These are phyloP conservation scores for Girardia tigrina DNA, from an alignment of 2,888 invertebrate genomes.

Conservation along the genomic window DNA sequence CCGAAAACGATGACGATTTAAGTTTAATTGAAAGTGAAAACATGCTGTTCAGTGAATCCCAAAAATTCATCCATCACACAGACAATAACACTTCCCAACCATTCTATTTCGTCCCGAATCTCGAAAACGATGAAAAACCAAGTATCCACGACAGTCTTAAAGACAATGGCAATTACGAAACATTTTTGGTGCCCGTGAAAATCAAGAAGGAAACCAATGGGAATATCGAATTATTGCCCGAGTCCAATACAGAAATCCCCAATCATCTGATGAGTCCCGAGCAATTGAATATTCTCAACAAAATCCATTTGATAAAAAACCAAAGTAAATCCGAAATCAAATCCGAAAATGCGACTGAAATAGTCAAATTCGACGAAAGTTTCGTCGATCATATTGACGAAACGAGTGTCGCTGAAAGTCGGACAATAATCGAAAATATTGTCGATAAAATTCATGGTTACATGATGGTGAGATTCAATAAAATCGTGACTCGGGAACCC, in stretches of 20 bases:
- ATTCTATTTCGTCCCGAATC: background rate
- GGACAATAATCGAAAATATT: background rate
- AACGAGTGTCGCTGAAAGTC: background rate
- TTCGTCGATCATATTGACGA: background rate
- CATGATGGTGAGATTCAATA: constrained; percentile 17
- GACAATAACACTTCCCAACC: background rate
- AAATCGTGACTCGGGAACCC: background rate
- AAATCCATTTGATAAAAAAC: background rate
- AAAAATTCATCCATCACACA: background rate
- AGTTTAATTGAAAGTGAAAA: background rate
- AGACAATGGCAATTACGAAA: background rate
- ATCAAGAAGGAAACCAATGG: constrained; percentile 7
- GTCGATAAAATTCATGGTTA: background rate
- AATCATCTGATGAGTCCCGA: background rate
- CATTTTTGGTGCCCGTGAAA: background rate
- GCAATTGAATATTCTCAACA: background rate
- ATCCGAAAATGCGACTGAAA: too few species aligned
- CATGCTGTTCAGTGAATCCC: background rate
- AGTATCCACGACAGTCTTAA: background rate
- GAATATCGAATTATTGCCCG: background rate
- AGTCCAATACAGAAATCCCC: background rate
- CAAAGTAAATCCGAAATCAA: background rate
- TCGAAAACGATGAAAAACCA: background rate
- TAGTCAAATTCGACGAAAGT: background rate
- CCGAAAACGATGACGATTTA: background rate